Percentiles rank a stretch among this genome's conserved stretches.
Conservation (phyloP, 2,797 vertebrate genomes). For the Notolepis coatsorum region DNA sequence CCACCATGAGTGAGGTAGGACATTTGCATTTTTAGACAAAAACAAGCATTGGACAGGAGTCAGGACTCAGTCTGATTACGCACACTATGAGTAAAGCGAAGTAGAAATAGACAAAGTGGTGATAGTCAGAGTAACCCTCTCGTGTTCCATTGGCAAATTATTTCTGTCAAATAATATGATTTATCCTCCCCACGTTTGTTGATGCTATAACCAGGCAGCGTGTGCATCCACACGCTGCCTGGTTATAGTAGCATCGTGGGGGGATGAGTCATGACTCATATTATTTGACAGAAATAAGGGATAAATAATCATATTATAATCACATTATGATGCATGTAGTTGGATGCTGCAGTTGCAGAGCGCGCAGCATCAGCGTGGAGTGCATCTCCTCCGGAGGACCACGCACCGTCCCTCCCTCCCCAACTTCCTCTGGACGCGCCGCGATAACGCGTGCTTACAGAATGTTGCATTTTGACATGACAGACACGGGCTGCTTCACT, state of each 20-base stretch:
- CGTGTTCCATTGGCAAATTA: slow-evolving; percentile 2
- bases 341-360: slow-evolving; percentile 43
- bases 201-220: background rate
- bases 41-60: slow-evolving; percentile 1
- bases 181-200: slow-evolving; percentile 17
- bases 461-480: too few species aligned
- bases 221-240: too few species aligned
- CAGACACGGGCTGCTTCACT: too few species aligned
- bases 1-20: slow-evolving; percentile 86
- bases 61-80: slow-evolving; percentile 34
- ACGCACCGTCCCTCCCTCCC: too few species aligned
- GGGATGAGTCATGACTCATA: slow-evolving; percentile 15
- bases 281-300: too few species aligned
- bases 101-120: background rate
- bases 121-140: background rate
- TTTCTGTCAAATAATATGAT: slow-evolving; percentile 11
- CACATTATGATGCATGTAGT: too few species aligned
- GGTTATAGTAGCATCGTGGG: too few species aligned
- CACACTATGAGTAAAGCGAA: background rate
- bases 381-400: too few species aligned
- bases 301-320: too few species aligned
- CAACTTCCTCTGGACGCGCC: too few species aligned
- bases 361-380: slow-evolving; percentile 2
- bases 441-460: too few species aligned
- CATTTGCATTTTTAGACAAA: slow-evolving; percentile 31